Evolutionary conservation across 2,797 vertebrate species (phyloP), one percentile per base, ranked within the genome.

Genomic region (Pachyuromys duprasi): DNA sequence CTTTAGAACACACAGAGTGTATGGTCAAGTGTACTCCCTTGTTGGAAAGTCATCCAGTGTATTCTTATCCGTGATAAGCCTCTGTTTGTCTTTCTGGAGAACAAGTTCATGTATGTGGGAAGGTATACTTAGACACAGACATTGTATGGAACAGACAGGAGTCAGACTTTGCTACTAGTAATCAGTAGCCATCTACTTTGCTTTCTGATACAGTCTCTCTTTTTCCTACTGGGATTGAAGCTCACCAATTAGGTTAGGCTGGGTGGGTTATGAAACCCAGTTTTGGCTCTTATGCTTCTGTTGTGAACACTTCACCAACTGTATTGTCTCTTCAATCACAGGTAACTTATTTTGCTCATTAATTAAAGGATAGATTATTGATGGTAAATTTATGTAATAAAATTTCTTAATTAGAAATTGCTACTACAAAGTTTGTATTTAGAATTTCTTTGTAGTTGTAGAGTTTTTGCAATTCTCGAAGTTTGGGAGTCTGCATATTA

Each of bases 151-250:
- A 26, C 26, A 17, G 33, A 1, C 13, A 70, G n/a, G 36, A 4
- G 65, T 70, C 22, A 36, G 2, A 1, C 15, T 55, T 6, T n/a
- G 22, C 0, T 55, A 18, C 57, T 1, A 39, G 6, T 39, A 0
- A 2, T 57, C 67, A 55, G 14, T 4, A 57, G n/a, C 4, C 8
- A 7, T 57, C 24, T 63, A 12, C 4, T n/a, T 55, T 26, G 8
- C 5, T 84, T 39, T 57, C 9, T 36, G 14, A 55, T 2, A 55
- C 12, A 55, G 13, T 53, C 24, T 39, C 49, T 36, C 24, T 53
- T 42, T 31, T 53, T 15, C 31, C 7, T 31, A n/a, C 14, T 57
- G 14, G 33, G 24, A 70, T 4, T 6, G n/a, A 72, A 2, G 28
- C 8, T 2, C 33, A 26, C 4, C 5, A 39, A 1, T 57, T 39